Percentiles rank a stretch among this genome's conserved stretches.
Conservation (phyloP, 1,140 invertebrate species). For the Bombus turneri region DNA sequence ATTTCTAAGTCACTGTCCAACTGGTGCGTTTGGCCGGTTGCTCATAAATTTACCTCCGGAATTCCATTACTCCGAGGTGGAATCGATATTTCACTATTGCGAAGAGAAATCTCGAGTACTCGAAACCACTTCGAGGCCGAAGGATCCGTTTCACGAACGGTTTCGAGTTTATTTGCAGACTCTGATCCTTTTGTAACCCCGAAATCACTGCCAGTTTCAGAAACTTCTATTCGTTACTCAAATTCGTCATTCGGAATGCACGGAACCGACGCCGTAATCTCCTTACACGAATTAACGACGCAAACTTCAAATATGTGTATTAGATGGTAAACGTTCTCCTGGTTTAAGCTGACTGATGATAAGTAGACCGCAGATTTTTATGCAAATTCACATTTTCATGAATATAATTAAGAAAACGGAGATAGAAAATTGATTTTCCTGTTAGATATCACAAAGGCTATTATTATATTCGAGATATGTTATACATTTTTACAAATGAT, state of each 20-base stretch:
- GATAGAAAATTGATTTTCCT: too few relatives aligned
- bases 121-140: slow-evolving; percentile 43
- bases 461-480: too few relatives aligned
- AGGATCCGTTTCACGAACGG: slow-evolving; percentile 7
- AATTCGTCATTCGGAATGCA: not conserved
- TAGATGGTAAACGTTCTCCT: too few relatives aligned
- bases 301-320: not conserved
- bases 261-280: not conserved
- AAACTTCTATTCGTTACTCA: not conserved
- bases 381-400: too few relatives aligned
- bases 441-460: too few relatives aligned
- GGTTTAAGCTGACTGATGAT: too few relatives aligned
- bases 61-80: slow-evolving; percentile 73
- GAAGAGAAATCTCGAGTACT: slow-evolving; percentile 47
- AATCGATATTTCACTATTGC: slow-evolving; percentile 73
- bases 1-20: not conserved
- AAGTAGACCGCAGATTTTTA: too few relatives aligned
- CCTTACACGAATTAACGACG: not conserved
- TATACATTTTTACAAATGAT: too few relatives aligned
- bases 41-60: slow-evolving; percentile 76
- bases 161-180: slow-evolving; percentile 43
- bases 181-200: slow-evolving; percentile 11
- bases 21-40: not conserved
- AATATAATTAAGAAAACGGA: too few relatives aligned
- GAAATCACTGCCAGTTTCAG: slow-evolving; percentile 21